Evolutionary conservation across 1,140 invertebrate genomes (phyloP), one percentile per base, ranked within the genome.

Genomic region (Scaptomyza graminum): DNA sequence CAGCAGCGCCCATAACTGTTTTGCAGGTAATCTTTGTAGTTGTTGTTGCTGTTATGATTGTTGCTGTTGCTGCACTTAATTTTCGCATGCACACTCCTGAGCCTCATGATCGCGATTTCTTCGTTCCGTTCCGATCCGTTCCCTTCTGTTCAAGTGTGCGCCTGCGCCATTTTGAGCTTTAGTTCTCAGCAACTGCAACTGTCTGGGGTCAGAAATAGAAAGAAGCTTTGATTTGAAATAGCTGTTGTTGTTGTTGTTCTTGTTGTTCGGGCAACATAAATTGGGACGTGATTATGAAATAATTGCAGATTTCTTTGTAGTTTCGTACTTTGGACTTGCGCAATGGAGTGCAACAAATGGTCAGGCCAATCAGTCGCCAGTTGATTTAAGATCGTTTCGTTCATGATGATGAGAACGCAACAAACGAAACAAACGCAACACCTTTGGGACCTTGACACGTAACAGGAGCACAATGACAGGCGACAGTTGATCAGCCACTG

Each of bases 201-300:
- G 69, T 61, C 69, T 72, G 69, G 34, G 64, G 74, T 79, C 79
- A 79, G 82, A 71, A 87, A 88, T 85, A 85, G 82, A 85, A 85
- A 85, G 82, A 87, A 75, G 83, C 66, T 85, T 88, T 85, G 82
- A 87, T 85, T 85, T 74, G 74, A 87, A 81, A 77, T 87, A 69
- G 67, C 67, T 74, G 66, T 80, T 59, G 47, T 41, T 11, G 16
- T 8, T 43, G 7, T 43, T 55, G 39, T 49, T 57, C 15, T 16
- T 22, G 15, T 51, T 61, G 71, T 56, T 55, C 56, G 65, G 60
- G 73, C 63, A 62, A 85, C 81, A 85, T 87, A 85, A 85, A 85
- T 85, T 85, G 83, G 82, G 78, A 85, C 82, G 83, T 85, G 78
- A 85, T 85, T 85, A 85, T 88, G 82, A 85, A 85, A 85, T 85